phyloP scores from a whole-genome alignment of 2,888 invertebrate species.

The Cosmia trapezina region DNA sequence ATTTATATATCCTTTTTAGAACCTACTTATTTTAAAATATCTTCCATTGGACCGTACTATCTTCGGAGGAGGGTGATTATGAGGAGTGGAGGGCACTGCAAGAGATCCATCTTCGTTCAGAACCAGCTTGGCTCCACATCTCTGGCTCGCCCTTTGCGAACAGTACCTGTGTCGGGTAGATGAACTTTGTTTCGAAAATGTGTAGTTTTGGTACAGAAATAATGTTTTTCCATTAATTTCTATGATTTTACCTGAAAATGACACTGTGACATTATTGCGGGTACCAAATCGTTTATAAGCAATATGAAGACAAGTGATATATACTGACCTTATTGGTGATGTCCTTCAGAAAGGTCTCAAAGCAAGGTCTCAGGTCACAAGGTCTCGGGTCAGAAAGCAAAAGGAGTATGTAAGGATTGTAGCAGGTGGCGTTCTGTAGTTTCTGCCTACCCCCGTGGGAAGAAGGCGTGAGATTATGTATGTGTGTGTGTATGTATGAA shows the following conservation, averaged over 20 bases:
- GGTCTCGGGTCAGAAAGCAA: too few relatives aligned
- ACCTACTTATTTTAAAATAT: slow-evolving; percentile 23
- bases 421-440: too few relatives aligned
- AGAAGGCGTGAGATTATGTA: too few relatives aligned
- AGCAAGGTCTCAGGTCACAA: too few relatives aligned
- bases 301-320: not conserved
- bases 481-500: too few relatives aligned
- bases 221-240: slow-evolving; percentile 16
- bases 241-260: slow-evolving; percentile 23
- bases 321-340: too few relatives aligned
- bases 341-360: too few relatives aligned
- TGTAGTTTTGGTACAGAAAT: slow-evolving; percentile 23
- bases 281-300: not conserved
- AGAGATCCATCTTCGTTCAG: slow-evolving; percentile 16
- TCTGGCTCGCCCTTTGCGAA: slow-evolving; percentile 16
- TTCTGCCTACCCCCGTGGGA: too few relatives aligned
- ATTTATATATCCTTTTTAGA: not conserved
- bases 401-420: too few relatives aligned
- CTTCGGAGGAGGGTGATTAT: slow-evolving; percentile 44
- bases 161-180: slow-evolving; percentile 25
- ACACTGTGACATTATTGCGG: not conserved
- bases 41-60: slow-evolving; percentile 3
- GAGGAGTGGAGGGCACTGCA: slow-evolving; percentile 11
- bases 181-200: slow-evolving; percentile 31
- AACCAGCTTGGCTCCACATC: slow-evolving; percentile 29